phyloP scores from a whole-genome alignment of 2,797 vertebrate species.

The Aplochiton taeniatus region DNA sequence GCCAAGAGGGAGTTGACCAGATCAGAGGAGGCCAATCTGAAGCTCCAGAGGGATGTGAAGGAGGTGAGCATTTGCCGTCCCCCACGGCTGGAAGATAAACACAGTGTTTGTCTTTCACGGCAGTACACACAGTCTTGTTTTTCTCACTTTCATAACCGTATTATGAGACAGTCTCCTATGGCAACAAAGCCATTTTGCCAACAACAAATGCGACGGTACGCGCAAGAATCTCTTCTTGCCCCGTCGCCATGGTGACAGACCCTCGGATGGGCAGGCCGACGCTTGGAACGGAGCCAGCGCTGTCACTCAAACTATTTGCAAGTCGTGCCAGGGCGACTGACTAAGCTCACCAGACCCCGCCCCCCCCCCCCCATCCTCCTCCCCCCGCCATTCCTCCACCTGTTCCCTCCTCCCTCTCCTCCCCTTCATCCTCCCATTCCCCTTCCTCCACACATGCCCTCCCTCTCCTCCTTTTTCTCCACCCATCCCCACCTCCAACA shows the following conservation, averaged over 20 bases:
- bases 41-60: constrained; percentile 89
- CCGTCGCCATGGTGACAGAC: constrained; percentile 39
- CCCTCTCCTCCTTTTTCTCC: background rate
- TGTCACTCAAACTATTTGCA: constrained; percentile 15
- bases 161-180: constrained; percentile 44
- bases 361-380: background rate
- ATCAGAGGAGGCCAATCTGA: constrained; percentile 88
- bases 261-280: constrained; percentile 25
- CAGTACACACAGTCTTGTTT: constrained; percentile 25
- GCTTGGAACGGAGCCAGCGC: constrained; percentile 7
- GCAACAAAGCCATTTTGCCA: constrained; percentile 52
- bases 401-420: background rate
- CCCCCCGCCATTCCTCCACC: background rate
- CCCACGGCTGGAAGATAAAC: constrained; percentile 29
- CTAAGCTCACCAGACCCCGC: constrained; percentile 10
- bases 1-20: constrained; percentile 87
- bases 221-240: constrained; percentile 22
- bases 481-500: too few relatives aligned
- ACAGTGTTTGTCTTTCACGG: constrained; percentile 16
- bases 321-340: constrained; percentile 6
- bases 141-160: constrained; percentile 32
- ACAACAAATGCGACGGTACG: constrained; percentile 31
- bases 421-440: background rate
- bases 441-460: background rate
- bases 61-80: constrained; percentile 77